Evolutionary conservation across 1,140 invertebrate genomes (phyloP).

Genomic region (Plodia interpunctella): DNA sequence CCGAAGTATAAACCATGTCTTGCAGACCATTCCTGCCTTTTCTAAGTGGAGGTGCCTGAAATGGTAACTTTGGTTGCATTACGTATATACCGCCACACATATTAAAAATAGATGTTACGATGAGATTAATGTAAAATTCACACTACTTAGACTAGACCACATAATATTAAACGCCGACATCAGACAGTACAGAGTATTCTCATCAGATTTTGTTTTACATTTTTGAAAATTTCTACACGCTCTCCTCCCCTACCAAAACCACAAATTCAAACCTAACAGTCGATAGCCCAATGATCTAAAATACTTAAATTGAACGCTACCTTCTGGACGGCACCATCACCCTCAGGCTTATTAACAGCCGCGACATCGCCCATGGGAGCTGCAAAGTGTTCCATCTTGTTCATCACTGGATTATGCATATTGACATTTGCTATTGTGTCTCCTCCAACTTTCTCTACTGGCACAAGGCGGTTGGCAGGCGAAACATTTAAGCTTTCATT

Average conservation of each 20-base stretch:
- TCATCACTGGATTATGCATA: constrained; percentile 14
- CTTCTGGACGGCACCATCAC: constrained; percentile 12
- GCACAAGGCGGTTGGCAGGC: constrained; percentile 18
- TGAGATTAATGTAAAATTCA: no score
- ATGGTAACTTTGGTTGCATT: constrained; percentile 11
- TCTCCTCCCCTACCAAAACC: no score
- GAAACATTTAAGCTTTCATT: background rate
- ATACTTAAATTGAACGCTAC: background rate
- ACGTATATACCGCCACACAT: no score
- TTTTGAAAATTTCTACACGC: no score
- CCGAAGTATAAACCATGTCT: constrained; percentile 55
- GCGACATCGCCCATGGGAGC: constrained; percentile 41
- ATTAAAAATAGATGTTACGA: no score
- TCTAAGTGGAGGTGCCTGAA: constrained; percentile 29
- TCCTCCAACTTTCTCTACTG: constrained; percentile 53
- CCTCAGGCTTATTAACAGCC: constrained; percentile 20
- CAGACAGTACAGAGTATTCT: no score
- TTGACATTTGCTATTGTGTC: constrained; percentile 35
- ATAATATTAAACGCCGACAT: no score
- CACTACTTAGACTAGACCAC: no score
- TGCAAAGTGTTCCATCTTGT: constrained; percentile 22
- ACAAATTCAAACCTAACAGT: no score
- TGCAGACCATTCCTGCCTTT: constrained; percentile 55
- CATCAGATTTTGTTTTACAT: no score
- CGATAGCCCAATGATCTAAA: no score